Evolutionary conservation across 2,888 invertebrate species (phyloP).

Genomic region (Lepidonotus clava): DNA sequence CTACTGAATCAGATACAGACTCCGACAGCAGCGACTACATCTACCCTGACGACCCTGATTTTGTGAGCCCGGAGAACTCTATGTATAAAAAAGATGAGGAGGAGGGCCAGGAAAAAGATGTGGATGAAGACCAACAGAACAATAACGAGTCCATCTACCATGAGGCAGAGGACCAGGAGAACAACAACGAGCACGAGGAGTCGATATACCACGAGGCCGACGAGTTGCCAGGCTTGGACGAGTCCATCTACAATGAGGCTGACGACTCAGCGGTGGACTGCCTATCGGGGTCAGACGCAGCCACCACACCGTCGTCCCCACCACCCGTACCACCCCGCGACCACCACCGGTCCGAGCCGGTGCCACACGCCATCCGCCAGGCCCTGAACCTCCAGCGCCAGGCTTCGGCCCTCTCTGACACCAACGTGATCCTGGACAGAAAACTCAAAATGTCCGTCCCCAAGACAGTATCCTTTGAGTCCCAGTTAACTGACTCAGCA

Average conservation of each 20-base stretch:
- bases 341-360: slow-evolving; percentile 30
- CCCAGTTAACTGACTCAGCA: background rate
- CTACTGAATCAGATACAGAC: slow-evolving; percentile 18
- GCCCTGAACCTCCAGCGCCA: slow-evolving; percentile 2
- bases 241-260: slow-evolving; percentile 23
- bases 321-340: slow-evolving; percentile 26
- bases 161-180: background rate
- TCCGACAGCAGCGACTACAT: slow-evolving; percentile 43
- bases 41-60: slow-evolving; percentile 49
- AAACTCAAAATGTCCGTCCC: slow-evolving; percentile 37
- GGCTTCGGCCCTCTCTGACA: slow-evolving; percentile 19
- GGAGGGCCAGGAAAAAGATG: slow-evolving; percentile 7
- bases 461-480: background rate
- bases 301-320: background rate
- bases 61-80: slow-evolving; percentile 31
- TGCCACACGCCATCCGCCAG: slow-evolving; percentile 3
- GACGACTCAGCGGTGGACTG: slow-evolving; percentile 27
- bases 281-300: background rate
- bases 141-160: slow-evolving; percentile 39
- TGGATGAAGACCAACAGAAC: background rate
- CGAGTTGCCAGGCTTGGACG: background rate
- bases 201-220: background rate
- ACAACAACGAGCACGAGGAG: too few species aligned
- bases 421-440: slow-evolving; percentile 51
- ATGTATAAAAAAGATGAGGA: background rate